A percentile compares a stretch with the other conserved stretches of the same genome.
Evolutionary conservation across 2,888 invertebrate genomes (phyloP).

Genomic region (Leistus spinibarbis): DNA sequence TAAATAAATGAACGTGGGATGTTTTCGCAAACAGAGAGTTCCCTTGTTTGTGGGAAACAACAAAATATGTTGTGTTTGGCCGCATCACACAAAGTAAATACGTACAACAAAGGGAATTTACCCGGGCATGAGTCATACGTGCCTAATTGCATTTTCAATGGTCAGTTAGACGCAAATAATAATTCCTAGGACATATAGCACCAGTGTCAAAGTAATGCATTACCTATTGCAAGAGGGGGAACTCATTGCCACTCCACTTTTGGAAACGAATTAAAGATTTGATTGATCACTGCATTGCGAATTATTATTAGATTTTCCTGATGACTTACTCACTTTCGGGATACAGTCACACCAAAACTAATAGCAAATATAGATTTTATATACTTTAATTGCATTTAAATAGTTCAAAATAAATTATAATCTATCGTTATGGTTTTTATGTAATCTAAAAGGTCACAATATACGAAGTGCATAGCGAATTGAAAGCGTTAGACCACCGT

Average conservation of each 20-base stretch:
- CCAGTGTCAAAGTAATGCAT: conserved; percentile 4
- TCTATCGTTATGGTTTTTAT: too few species aligned
- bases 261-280: conserved; percentile 31
- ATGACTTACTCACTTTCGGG: conserved; percentile 12
- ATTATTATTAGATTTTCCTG: conserved; percentile 35
- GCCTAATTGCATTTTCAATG: conserved; percentile 39
- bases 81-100: background rate
- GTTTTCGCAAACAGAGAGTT: background rate
- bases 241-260: background rate
- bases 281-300: conserved; percentile 31
- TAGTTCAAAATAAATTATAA: too few species aligned
- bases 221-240: background rate
- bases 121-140: conserved; percentile 31
- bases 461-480: too few species aligned
- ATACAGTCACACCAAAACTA: background rate
- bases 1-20: too few species aligned
- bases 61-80: background rate
- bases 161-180: conserved; percentile 40
- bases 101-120: conserved; percentile 22
- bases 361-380: background rate
- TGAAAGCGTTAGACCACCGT: background rate
- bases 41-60: background rate
- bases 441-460: background rate
- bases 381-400: too few species aligned
- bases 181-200: conserved; percentile 6